These are phyloP conservation scores for Sceloporus undulatus DNA, from an alignment of 2,113 vertebrate species.

Conservation along the genomic window DNA sequence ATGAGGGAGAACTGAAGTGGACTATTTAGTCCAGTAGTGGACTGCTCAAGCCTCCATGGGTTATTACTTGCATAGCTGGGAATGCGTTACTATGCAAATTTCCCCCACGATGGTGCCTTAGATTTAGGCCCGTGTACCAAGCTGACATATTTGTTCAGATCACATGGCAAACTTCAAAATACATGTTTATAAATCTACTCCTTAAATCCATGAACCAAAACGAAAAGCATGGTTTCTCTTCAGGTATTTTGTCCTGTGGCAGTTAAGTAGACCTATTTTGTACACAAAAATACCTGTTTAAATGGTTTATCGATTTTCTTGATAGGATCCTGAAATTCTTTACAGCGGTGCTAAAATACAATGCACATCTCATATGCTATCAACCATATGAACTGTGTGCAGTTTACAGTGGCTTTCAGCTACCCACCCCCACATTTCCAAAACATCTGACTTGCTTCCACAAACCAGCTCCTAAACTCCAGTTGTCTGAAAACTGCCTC, in stretches of 20 bases:
- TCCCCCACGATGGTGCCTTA: no score
- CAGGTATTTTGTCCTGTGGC: neutral
- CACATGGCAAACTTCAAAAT: conserved; percentile 39
- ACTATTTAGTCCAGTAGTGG: no score
- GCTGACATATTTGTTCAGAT: conserved; percentile 34
- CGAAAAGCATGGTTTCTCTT: neutral
- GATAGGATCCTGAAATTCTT: conserved; percentile 24
- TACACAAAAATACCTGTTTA: neutral
- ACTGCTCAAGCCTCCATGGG: no score
- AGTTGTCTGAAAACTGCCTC: neutral
- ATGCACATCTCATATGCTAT: conserved; percentile 12
- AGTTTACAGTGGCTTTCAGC: neutral
- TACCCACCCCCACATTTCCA: neutral
- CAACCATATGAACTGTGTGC: neutral
- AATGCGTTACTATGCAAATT: neutral
- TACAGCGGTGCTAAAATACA: conserved; percentile 39
- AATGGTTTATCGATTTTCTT: conserved; percentile 24
- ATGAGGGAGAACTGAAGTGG: no score
- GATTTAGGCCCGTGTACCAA: neutral
- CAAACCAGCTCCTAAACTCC: no score
- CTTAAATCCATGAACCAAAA: conserved; percentile 23
- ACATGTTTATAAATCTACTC: conserved; percentile 24
- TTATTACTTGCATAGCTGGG: neutral
- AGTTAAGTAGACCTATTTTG: neutral
- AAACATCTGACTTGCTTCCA: neutral